Conservation (phyloP, 2,888 invertebrate species). For the Megamerina dolium region DNA sequence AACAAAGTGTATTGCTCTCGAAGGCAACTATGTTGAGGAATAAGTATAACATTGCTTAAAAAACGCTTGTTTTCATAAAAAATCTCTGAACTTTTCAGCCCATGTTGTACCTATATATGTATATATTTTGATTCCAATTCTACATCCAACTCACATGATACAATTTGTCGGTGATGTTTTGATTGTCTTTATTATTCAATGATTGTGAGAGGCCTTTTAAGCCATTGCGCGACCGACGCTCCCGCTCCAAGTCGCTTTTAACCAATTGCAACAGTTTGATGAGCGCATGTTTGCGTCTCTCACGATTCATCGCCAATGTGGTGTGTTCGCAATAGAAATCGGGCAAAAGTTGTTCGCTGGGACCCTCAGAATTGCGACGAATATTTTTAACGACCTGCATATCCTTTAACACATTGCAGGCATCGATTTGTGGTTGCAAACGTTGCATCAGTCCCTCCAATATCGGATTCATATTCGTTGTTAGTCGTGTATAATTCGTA, state of each 20-base stretch:
- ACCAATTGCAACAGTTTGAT: slow-evolving; percentile 79
- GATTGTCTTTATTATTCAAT: slow-evolving; percentile 84
- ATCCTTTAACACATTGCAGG: slow-evolving; percentile 47
- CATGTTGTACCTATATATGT: too few relatives aligned
- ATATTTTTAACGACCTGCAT: slow-evolving; percentile 48
- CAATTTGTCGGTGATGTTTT: slow-evolving; percentile 86
- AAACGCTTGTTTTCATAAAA: too few relatives aligned
- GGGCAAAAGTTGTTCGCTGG: slow-evolving; percentile 78
- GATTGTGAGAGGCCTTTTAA: slow-evolving; percentile 84
- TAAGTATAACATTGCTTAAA: too few relatives aligned
- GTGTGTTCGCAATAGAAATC: slow-evolving; percentile 95
- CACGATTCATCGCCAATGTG: slow-evolving; percentile 86
- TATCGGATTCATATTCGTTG: slow-evolving; percentile 71
- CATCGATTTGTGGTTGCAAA: slow-evolving; percentile 42
- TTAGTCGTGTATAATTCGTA: slow-evolving; percentile 60
- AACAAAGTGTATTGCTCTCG: too few relatives aligned
- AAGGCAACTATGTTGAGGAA: too few relatives aligned
- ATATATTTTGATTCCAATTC: not conserved
- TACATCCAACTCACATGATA: slow-evolving; percentile 68
- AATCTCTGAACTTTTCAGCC: too few relatives aligned
- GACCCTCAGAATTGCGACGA: slow-evolving; percentile 51
- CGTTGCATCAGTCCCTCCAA: slow-evolving; percentile 57
- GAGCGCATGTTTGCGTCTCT: slow-evolving; percentile 79
- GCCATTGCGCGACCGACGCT: slow-evolving; percentile 82
- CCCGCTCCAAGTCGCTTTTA: slow-evolving; percentile 82